A percentile compares a stretch with the other conserved stretches of the same genome.
These are phyloP conservation scores for Himalopsyche kuldschensis DNA, from an alignment of 2,888 invertebrate species.

Conservation along the genomic window DNA sequence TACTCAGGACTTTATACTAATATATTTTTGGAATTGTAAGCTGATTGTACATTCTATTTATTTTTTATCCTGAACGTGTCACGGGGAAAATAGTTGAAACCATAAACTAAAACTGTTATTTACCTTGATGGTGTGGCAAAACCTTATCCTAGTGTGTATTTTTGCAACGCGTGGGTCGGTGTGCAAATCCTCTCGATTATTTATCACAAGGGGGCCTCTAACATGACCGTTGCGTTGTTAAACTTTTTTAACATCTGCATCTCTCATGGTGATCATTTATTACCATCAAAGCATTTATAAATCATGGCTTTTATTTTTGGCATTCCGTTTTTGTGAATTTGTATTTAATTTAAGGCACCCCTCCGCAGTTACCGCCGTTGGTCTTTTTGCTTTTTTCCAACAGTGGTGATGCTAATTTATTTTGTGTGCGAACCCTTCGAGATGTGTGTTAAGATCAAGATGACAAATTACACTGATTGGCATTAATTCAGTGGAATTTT, in stretches of 20 bases:
- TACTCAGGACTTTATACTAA: too few species aligned
- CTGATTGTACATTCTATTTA: too few species aligned
- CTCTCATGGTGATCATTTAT: background rate
- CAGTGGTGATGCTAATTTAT: background rate
- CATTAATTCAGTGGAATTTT: background rate
- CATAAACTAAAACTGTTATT: background rate
- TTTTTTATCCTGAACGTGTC: too few species aligned
- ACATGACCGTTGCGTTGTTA: background rate
- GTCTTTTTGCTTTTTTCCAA: background rate
- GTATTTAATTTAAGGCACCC: background rate
- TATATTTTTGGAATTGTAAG: too few species aligned
- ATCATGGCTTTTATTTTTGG: background rate
- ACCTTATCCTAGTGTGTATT: background rate
- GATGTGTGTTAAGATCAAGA: background rate
- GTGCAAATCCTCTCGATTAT: background rate
- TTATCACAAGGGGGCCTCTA: background rate
- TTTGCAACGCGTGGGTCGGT: background rate
- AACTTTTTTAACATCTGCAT: background rate
- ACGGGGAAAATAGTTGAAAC: too few species aligned
- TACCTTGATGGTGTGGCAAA: background rate
- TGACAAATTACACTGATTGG: background rate
- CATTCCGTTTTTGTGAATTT: background rate
- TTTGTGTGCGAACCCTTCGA: background rate
- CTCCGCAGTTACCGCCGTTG: background rate
- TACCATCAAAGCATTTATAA: background rate